Conservation (phyloP, 2,797 vertebrate genomes). For the Coregonus ussuriensis region DNA sequence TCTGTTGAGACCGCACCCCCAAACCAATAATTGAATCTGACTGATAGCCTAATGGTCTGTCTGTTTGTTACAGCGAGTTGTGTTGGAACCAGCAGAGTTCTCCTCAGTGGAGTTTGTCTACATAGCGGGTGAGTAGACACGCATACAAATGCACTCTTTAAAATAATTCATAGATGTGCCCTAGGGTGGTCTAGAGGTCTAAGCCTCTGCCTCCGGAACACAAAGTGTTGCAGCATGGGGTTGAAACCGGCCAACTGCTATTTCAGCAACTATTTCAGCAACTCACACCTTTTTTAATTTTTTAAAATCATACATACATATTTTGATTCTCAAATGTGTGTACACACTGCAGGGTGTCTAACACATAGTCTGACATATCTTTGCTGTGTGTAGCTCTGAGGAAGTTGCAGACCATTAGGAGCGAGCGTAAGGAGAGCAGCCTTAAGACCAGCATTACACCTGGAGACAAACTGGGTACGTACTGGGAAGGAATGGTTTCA, state of each 20-base stretch:
- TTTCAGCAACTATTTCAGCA: not conserved
- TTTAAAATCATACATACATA: not conserved
- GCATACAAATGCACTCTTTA: not conserved
- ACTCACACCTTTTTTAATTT: not conserved
- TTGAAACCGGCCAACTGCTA: not conserved
- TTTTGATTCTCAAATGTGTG: no score
- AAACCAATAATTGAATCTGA: not conserved
- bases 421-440: constrained; percentile 25
- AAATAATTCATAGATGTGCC: not conserved
- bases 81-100: constrained; percentile 41
- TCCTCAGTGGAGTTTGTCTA: constrained; percentile 40
- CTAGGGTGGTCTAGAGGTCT: not conserved
- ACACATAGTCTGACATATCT: not conserved
- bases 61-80: constrained; percentile 56
- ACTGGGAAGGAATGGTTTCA: not conserved
- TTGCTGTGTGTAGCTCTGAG: constrained; percentile 49
- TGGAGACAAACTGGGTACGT: constrained; percentile 51
- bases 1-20: not conserved
- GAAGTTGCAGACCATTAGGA: constrained; percentile 44
- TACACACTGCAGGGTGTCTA: not conserved
- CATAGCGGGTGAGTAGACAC: constrained; percentile 45
- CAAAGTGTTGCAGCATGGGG: not conserved
- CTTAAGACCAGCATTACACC: constrained; percentile 43
- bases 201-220: not conserved
- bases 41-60: not conserved